Evolutionary conservation across 2,888 invertebrate species (phyloP).

Genomic region (Lepidonotus clava): DNA sequence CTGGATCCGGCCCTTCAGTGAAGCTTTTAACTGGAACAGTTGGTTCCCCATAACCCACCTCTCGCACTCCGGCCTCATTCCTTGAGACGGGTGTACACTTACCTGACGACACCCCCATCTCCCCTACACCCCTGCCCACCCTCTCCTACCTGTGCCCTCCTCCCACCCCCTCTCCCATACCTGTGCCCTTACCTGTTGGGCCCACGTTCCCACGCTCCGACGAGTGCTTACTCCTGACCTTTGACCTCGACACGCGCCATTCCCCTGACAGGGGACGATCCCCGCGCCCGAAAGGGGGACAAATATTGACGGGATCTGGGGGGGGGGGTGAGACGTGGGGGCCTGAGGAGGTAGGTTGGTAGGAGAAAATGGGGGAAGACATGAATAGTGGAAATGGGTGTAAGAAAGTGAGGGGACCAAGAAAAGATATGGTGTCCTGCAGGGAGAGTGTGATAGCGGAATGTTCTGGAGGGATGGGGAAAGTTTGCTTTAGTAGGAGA

Average conservation of each 20-base stretch:
- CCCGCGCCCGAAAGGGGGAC: background rate
- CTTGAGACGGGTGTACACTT: too few species aligned
- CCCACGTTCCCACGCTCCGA: constrained; percentile 16
- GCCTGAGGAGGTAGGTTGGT: background rate
- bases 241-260: constrained; percentile 1
- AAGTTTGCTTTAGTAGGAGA: too few species aligned
- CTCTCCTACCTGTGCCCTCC: background rate
- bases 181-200: background rate
- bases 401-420: background rate
- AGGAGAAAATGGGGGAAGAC: too few species aligned
- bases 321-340: background rate
- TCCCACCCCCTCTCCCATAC: background rate
- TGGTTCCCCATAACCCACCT: too few species aligned
- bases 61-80: too few species aligned
- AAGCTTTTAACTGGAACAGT: too few species aligned
- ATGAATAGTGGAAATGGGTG: too few species aligned
- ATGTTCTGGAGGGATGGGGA: too few species aligned
- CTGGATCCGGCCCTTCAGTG: too few species aligned
- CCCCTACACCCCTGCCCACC: background rate
- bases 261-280: too few species aligned
- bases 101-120: background rate
- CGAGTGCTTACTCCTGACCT: background rate
- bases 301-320: constrained; percentile 24
- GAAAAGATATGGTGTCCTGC: background rate
- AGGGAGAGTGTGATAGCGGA: too few species aligned